Conservation (phyloP, 2,797 vertebrate species). For the Avahi laniger region DNA sequence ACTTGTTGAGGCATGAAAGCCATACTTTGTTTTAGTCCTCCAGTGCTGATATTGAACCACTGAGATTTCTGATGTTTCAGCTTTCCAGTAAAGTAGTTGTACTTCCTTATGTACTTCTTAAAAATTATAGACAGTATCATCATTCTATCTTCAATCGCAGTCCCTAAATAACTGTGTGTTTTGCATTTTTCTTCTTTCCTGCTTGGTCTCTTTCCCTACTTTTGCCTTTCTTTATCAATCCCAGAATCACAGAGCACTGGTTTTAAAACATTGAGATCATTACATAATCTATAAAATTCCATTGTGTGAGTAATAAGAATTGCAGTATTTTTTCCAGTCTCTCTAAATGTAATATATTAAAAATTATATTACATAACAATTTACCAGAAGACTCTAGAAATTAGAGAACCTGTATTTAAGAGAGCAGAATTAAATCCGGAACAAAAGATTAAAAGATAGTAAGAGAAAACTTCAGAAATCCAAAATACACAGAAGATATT, state of each 20-base stretch:
- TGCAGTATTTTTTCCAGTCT: neutral
- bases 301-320: neutral
- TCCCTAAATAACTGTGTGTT: neutral
- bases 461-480: slow-evolving; percentile 30
- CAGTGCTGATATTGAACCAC: neutral
- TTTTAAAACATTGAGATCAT: slow-evolving; percentile 17
- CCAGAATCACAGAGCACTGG: neutral
- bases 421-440: slow-evolving; percentile 37
- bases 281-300: neutral
- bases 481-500: neutral
- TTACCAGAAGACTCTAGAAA: slow-evolving; percentile 23
- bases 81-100: slow-evolving; percentile 3
- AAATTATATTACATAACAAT: neutral
- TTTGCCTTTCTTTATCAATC: neutral
- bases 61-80: neutral
- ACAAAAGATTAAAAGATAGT: neutral
- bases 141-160: neutral
- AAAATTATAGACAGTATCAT: neutral
- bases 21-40: slow-evolving; percentile 36
- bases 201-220: neutral
- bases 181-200: neutral
- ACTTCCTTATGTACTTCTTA: neutral
- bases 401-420: neutral
- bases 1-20: slow-evolving; percentile 14
- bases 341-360: neutral